phyloP scores from a whole-genome alignment of 2,888 invertebrate species.

The Calameuta idolon region DNA sequence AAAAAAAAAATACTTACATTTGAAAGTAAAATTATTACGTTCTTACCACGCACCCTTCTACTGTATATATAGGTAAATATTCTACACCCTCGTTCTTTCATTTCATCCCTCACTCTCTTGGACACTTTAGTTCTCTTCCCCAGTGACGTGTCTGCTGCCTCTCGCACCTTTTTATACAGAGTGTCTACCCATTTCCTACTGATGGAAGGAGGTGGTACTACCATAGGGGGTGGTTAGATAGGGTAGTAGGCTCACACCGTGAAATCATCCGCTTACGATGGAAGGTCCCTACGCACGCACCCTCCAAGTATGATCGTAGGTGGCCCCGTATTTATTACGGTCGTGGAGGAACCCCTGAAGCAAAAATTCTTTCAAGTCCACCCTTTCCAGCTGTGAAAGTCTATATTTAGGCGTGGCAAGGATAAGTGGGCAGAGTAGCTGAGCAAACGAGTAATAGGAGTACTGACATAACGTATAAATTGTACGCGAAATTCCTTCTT shows the following conservation, averaged over 20 bases:
- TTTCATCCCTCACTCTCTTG: not conserved
- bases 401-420: not conserved
- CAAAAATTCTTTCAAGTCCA: not conserved
- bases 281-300: not conserved
- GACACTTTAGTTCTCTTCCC: not conserved
- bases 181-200: not conserved
- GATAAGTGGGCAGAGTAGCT: not conserved
- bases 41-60: not conserved
- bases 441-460: not conserved
- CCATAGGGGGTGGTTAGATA: not conserved
- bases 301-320: not conserved
- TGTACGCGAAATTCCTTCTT: not conserved
- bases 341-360: not conserved
- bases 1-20: not conserved
- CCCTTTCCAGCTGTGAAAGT: not conserved
- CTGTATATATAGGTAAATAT: not conserved
- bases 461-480: not conserved
- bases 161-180: not conserved
- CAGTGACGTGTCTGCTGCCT: not conserved
- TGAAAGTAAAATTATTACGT: not conserved
- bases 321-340: not conserved
- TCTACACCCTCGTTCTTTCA: not conserved
- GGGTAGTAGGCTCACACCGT: not conserved
- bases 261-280: not conserved
- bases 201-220: not conserved